Evolutionary conservation across 2,113 vertebrate species (phyloP), one percentile per base, ranked within the genome.

Genomic region (Zosterops lateralis): DNA sequence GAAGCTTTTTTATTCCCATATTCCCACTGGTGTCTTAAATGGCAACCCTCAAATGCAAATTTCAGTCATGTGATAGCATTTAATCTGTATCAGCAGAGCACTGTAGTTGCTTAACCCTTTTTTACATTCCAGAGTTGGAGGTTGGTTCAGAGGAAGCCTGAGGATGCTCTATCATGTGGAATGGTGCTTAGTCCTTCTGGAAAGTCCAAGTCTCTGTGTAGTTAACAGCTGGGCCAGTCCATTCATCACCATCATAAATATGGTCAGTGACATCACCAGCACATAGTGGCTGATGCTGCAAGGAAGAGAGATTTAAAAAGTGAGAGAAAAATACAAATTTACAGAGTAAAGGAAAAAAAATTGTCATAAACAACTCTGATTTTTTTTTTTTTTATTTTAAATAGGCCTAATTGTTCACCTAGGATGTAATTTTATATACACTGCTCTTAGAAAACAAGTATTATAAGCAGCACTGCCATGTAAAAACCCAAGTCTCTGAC

Each of bases 261-360:
- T 99, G 74, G 99, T 98, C 98, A 99, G 98, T 1, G 98, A 99
- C 99, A 99, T 99, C 96, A 99, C 99, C 22, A 99, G 99, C 76
- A 99, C 99, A 19, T 99, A 99, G 94, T 99, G 99, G 93, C 99
- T 99, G 90, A 99, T 99, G 96, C 99, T 99, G 97, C 32, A 97
- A 97, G 67, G 88, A 66, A 57, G 47, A 89, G 62, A 95, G 14
- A 68, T 1, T 64, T 54, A 90, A 92, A 31, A 28, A 36, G 48
- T 73, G 12, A 90, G 72, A 81, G 17, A 79, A 90, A 67, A 79
- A 74, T 3, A n/a, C 10, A 70, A 62, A 66, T 60, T 65, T 79
- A 5, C 22, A 56, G 22, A 61, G 9, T 14, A 24, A 54, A 91
- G 78, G n/a, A n/a, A 56, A 60, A 24, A 45, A 16, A 42, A 1